A percentile compares a stretch with the other conserved stretches of the same genome.
Conservation (phyloP, 2,888 invertebrate species). For the Tridacna crocea region DNA sequence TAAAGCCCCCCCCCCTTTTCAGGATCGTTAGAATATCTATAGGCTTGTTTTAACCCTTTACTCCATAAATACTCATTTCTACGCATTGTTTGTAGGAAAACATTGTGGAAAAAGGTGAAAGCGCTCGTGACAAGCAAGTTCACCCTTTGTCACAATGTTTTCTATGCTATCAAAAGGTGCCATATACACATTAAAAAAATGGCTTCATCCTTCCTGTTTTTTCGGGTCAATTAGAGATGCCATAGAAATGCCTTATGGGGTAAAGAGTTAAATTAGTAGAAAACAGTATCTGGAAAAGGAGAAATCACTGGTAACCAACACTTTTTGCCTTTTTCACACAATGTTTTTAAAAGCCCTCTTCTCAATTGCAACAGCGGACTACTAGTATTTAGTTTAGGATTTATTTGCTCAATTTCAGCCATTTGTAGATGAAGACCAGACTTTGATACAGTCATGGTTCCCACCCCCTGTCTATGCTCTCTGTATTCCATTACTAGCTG, state of each 20-base stretch:
- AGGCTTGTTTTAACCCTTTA: constrained; percentile 1
- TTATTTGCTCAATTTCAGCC: not conserved
- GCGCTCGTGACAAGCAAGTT: too few species aligned
- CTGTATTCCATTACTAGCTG: not conserved
- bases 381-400: not conserved
- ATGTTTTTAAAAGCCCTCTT: not conserved
- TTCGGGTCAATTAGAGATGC: too few species aligned
- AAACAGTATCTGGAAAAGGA: too few species aligned
- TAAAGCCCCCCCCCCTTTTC: too few species aligned
- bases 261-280: too few species aligned
- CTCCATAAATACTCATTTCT: not conserved
- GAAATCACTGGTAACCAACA: not conserved
- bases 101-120: not conserved
- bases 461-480: not conserved
- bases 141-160: too few species aligned
- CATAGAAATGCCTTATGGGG: too few species aligned
- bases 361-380: not conserved
- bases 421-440: constrained; percentile 3
- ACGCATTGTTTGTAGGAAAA: too few species aligned
- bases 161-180: too few species aligned
- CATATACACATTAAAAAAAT: too few species aligned
- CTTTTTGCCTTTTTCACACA: not conserved
- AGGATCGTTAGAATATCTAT: too few species aligned
- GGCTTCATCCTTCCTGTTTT: too few species aligned
- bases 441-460: not conserved